Conservation (phyloP, 2,113 vertebrate genomes). For the Prolemur simus region DNA sequence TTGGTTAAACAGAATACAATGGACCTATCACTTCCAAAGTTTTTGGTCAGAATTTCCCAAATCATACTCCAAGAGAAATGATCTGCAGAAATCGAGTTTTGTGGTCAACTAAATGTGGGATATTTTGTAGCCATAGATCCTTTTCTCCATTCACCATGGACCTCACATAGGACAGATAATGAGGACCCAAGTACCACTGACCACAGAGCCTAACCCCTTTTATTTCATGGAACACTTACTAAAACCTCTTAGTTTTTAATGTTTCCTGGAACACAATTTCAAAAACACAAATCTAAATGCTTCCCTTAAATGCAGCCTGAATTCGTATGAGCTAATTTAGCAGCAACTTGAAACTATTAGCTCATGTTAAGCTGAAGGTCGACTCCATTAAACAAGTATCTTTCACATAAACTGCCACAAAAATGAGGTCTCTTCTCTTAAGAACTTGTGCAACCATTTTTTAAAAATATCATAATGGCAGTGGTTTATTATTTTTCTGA, state of each 20-base stretch:
- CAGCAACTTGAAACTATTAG: conserved; percentile 24
- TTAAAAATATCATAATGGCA: neutral
- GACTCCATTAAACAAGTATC: conserved; percentile 14
- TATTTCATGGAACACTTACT: neutral
- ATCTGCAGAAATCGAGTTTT: neutral
- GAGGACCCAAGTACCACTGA: neutral
- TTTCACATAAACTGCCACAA: neutral
- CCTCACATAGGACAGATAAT: neutral
- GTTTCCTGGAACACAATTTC: conserved; percentile 15
- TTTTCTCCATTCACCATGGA: neutral
- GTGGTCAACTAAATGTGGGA: neutral
- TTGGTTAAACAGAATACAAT: neutral
- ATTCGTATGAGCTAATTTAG: neutral
- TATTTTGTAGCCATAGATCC: neutral
- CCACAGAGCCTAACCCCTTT: neutral
- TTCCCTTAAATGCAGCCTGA: neutral
- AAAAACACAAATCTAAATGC: conserved; percentile 27
- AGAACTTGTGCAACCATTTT: neutral
- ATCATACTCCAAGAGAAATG: neutral
- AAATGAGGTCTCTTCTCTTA: neutral
- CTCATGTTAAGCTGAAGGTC: neutral
- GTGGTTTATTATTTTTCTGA: neutral
- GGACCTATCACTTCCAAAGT: neutral
- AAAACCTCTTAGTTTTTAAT: conserved; percentile 3
- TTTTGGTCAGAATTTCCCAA: neutral